phyloP scores from a whole-genome alignment of 2,797 vertebrate species.

The Ciconia nigra region DNA sequence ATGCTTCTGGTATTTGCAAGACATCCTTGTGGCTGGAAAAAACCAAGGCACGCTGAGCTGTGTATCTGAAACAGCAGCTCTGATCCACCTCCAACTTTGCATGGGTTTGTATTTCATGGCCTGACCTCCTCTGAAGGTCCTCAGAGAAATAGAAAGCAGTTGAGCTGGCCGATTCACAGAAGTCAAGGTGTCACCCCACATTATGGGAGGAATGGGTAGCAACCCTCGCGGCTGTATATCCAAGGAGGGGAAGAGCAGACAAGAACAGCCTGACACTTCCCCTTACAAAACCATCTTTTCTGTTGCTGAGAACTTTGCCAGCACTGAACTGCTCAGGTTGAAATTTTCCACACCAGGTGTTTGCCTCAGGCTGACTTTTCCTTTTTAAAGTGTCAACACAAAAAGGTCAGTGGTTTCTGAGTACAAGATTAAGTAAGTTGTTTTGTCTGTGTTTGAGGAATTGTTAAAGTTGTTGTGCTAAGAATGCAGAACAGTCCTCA shows the following conservation, averaged over 20 bases:
- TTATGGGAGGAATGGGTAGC: background rate
- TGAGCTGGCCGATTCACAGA: background rate
- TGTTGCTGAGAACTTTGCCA: background rate
- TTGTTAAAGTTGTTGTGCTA: background rate
- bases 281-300: background rate
- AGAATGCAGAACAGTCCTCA: background rate
- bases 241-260: no score
- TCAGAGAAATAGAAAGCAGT: background rate
- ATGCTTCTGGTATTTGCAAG: background rate
- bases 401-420: conserved; percentile 9
- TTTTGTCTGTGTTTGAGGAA: background rate
- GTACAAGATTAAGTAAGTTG: background rate
- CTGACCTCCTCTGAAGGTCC: background rate
- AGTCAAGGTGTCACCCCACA: background rate
- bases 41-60: background rate
- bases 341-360: background rate
- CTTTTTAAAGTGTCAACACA: background rate
- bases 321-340: background rate
- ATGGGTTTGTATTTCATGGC: background rate
- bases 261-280: background rate
- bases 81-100: background rate
- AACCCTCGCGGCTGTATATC: background rate
- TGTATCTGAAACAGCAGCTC: background rate
- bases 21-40: background rate
- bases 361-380: conserved; percentile 7